Conservation (phyloP, 1,140 invertebrate species). For the Drosophila orena region DNA sequence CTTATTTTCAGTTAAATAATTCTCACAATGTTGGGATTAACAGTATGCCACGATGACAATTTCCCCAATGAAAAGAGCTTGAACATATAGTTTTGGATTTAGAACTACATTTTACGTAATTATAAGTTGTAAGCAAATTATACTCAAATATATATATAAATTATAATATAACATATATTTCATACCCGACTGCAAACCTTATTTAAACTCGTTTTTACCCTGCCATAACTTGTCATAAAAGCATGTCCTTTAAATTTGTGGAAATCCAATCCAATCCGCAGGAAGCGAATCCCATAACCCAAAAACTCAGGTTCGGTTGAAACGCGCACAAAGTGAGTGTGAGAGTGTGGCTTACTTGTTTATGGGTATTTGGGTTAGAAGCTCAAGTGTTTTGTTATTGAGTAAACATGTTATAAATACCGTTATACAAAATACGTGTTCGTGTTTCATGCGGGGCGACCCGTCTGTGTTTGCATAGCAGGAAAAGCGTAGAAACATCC, state of each 20-base stretch:
- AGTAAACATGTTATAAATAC: slow-evolving; percentile 79
- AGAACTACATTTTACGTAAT: too few relatives aligned
- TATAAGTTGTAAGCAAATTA: too few relatives aligned
- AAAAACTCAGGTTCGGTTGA: slow-evolving; percentile 14
- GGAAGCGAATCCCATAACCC: slow-evolving; percentile 22
- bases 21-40: slow-evolving; percentile 12
- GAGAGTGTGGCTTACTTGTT: slow-evolving; percentile 61
- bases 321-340: slow-evolving; percentile 6
- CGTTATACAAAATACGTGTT: slow-evolving; percentile 71
- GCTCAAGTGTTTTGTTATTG: slow-evolving; percentile 77
- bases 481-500: slow-evolving; percentile 29
- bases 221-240: not conserved
- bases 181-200: not conserved
- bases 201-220: not conserved
- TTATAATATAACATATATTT: too few relatives aligned
- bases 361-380: slow-evolving; percentile 78
- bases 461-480: slow-evolving; percentile 59
- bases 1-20: slow-evolving; percentile 35
- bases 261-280: slow-evolving; percentile 17
- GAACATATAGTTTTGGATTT: too few relatives aligned
- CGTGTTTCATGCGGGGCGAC: slow-evolving; percentile 45
- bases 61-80: not conserved
- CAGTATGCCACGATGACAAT: slow-evolving; percentile 1
- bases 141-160: too few relatives aligned
- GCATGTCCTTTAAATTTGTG: slow-evolving; percentile 1